phyloP scores from a whole-genome alignment of 2,888 invertebrate genomes.

The Lamellibrachia columna region DNA sequence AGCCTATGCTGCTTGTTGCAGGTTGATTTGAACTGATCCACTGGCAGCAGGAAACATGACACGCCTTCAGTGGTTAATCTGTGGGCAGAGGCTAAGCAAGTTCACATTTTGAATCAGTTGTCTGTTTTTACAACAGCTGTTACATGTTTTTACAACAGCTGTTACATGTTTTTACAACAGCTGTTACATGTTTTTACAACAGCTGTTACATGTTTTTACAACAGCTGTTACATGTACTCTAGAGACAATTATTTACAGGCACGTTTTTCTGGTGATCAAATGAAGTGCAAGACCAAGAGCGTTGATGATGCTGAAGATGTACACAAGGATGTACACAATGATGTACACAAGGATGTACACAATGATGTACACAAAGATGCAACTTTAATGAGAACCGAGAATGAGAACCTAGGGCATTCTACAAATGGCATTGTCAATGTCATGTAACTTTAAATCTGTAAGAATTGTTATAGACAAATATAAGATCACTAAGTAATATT shows the following conservation, averaged over 20 bases:
- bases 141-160: too few species aligned
- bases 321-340: neutral
- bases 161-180: neutral
- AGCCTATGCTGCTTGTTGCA: neutral
- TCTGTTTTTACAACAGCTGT: neutral
- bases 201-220: neutral
- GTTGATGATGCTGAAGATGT: neutral
- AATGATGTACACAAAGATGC: too few species aligned
- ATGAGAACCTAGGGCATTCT: too few species aligned
- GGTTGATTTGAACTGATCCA: neutral
- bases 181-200: too few species aligned
- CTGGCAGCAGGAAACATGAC: neutral
- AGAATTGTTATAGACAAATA: neutral
- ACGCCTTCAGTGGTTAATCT: neutral
- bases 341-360: too few species aligned
- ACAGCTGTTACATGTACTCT: neutral
- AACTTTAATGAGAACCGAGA: too few species aligned
- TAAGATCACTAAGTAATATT: neutral
- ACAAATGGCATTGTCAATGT: too few species aligned
- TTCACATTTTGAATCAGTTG: neutral
- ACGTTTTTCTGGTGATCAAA: slow-evolving; percentile 5
- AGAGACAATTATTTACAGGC: neutral
- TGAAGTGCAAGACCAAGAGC: neutral
- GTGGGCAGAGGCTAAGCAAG: neutral
- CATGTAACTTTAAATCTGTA: neutral